Conservation (phyloP, 2,113 vertebrate species). For the Carassius gibelio region DNA sequence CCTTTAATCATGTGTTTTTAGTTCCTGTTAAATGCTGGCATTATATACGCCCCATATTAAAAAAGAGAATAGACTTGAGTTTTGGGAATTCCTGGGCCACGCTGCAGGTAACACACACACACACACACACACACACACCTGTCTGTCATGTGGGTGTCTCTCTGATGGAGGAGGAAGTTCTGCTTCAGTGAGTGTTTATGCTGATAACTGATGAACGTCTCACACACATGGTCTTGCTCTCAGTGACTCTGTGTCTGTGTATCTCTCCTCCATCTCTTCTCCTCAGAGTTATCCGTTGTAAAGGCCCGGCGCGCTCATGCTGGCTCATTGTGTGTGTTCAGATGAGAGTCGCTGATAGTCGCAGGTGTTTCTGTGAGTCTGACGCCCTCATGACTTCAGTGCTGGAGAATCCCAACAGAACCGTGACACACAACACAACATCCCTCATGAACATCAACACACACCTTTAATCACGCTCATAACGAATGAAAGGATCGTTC, state of each 20-base stretch:
- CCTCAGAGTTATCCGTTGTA: not conserved
- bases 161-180: constrained; percentile 5
- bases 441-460: not conserved
- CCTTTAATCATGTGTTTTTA: too few relatives aligned
- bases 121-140: not conserved
- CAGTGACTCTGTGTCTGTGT: not conserved
- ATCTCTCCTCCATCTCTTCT: not conserved
- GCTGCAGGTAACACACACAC: not conserved
- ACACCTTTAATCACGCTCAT: not conserved
- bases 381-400: not conserved
- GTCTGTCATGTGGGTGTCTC: constrained; percentile 19
- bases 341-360: not conserved
- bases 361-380: not conserved
- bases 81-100: not conserved
- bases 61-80: not conserved
- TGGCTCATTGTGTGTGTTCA: not conserved
- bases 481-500: not conserved
- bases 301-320: not conserved
- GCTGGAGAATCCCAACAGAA: not conserved
- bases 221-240: not conserved
- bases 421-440: not conserved
- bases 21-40: too few relatives aligned
- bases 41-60: too few relatives aligned
- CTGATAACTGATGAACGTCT: not conserved
- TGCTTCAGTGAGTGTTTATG: constrained; percentile 2